Percentiles rank a stretch among this genome's conserved stretches.
These are phyloP conservation scores for Xerus rutilus DNA, from an alignment of 2,797 vertebrate genomes.

Conservation along the genomic window DNA sequence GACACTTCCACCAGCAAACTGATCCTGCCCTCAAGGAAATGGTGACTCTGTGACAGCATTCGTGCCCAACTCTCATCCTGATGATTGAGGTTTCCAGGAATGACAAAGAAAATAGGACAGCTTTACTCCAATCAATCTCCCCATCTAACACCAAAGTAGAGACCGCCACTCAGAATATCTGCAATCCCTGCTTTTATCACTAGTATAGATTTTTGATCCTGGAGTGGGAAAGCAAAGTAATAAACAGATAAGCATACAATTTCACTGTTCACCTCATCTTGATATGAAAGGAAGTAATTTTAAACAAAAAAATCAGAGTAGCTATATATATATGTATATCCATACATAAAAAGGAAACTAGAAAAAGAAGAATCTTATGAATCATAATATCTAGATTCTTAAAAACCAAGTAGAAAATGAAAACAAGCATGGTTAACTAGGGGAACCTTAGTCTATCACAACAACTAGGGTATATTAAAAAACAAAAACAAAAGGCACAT, in stretches of 20 bases:
- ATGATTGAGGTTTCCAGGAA: background rate
- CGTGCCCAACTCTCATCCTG: background rate
- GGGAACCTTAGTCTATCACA: background rate
- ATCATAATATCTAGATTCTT: background rate
- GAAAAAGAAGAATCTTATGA: constrained; percentile 8
- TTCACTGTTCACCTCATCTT: background rate
- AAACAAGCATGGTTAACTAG: background rate
- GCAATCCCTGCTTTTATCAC: background rate
- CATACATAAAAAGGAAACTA: background rate
- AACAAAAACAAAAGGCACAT: background rate
- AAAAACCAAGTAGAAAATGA: background rate
- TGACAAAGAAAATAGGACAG: background rate
- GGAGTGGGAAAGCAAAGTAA: constrained; percentile 22
- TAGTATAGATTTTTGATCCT: background rate
- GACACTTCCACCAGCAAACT: background rate
- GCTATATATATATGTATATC: background rate
- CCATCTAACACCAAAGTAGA: background rate
- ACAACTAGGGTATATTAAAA: background rate
- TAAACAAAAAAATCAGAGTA: constrained; percentile 39
- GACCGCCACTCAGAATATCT: background rate
- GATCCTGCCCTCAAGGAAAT: constrained; percentile 36
- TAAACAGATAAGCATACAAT: background rate
- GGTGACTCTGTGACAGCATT: background rate
- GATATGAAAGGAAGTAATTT: constrained; percentile 9
- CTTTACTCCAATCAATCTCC: background rate